Percentiles rank a stretch among this genome's conserved stretches.
These are phyloP conservation scores for Colaptes auratus DNA, from an alignment of 2,113 vertebrate species.

Conservation along the genomic window DNA sequence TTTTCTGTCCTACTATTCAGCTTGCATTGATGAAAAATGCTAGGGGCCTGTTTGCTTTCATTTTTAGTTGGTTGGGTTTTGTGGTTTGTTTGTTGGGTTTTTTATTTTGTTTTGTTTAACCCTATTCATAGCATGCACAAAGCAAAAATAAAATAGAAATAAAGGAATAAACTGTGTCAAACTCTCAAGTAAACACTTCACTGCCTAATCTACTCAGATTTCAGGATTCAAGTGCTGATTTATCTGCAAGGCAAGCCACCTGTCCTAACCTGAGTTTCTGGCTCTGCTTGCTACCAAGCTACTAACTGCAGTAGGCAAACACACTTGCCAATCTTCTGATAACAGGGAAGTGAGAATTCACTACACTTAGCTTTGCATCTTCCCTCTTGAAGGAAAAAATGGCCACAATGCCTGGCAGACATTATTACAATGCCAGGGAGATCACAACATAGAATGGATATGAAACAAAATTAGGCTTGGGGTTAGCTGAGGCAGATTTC, in stretches of 20 bases:
- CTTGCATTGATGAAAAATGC: neutral
- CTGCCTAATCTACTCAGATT: neutral
- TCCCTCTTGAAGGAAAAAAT: neutral
- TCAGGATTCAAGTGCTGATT: neutral
- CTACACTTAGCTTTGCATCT: neutral
- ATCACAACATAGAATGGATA: neutral
- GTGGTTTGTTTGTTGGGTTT: neutral
- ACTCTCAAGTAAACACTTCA: neutral
- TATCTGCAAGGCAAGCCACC: neutral
- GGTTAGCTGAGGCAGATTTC: neutral
- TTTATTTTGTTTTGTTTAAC: neutral
- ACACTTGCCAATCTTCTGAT: neutral
- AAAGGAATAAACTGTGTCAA: neutral
- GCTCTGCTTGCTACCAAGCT: neutral
- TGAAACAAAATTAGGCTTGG: neutral
- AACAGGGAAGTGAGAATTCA: neutral
- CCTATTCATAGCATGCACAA: neutral
- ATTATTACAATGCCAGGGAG: neutral
- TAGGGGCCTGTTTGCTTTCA: too few species aligned
- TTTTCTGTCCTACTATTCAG: neutral
- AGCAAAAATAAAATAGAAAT: neutral
- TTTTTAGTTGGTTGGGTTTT: neutral
- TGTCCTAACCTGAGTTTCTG: constrained; percentile 19
- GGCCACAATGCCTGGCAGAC: neutral
- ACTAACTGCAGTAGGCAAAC: neutral